phyloP scores from a whole-genome alignment of 2,113 vertebrate species.

The Dicerorhinus sumatrensis region DNA sequence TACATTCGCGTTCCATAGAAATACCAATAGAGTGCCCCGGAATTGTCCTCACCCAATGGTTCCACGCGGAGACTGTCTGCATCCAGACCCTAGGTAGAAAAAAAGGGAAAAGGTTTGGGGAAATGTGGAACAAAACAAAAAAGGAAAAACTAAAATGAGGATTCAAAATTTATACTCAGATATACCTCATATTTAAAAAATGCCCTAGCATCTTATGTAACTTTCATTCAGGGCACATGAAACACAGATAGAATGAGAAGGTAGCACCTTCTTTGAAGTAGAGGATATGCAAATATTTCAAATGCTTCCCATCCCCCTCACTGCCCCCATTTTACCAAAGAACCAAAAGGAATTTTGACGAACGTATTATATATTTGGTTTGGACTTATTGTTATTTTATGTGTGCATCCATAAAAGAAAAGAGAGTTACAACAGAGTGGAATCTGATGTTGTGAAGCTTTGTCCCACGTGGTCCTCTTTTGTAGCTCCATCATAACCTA shows the following conservation, averaged over 20 bases:
- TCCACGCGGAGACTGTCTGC: constrained; percentile 97
- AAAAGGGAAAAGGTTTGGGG: not conserved
- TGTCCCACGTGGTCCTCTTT: not conserved
- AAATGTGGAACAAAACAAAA: not conserved
- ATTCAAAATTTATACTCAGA: not conserved
- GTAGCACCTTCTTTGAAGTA: not conserved
- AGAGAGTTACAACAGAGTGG: not conserved
- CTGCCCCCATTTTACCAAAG: not conserved
- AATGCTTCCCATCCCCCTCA: not conserved
- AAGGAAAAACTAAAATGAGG: not conserved
- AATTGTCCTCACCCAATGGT: constrained; percentile 95
- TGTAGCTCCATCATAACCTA: not conserved
- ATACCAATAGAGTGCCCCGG: constrained; percentile 98
- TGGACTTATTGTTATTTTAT: not conserved
- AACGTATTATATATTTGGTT: not conserved
- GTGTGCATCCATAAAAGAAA: not conserved
- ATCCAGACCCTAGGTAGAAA: constrained; percentile 92
- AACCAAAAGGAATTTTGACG: not conserved
- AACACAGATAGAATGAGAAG: not conserved
- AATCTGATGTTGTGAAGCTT: not conserved
- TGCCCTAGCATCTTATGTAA: not conserved
- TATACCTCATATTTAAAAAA: not conserved
- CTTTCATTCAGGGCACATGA: not conserved
- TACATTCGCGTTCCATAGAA: constrained; percentile 99
- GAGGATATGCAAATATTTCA: not conserved